phyloP scores from a whole-genome alignment of 2,888 invertebrate species.

The Nebria salina region DNA sequence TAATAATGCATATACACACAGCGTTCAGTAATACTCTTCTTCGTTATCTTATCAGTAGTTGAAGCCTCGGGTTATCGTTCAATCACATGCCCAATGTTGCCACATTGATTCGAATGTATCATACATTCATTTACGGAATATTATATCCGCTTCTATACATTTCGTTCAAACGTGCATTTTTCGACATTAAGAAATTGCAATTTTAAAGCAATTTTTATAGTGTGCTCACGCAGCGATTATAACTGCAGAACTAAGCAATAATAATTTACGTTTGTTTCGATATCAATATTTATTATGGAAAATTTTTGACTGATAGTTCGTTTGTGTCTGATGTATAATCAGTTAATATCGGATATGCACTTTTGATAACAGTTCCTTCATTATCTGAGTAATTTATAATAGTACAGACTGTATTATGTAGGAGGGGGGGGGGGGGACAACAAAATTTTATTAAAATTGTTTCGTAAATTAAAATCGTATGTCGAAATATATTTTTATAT shows the following conservation, averaged over 20 bases:
- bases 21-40: conserved; percentile 46
- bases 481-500: background rate
- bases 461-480: background rate
- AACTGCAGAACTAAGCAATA: background rate
- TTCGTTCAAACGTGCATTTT: too few relatives aligned
- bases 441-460: background rate
- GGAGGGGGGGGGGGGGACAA: too few relatives aligned
- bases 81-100: conserved; percentile 58
- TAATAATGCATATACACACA: background rate
- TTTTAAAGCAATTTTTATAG: too few relatives aligned
- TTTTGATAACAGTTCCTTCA: conserved; percentile 23
- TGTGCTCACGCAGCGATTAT: too few relatives aligned
- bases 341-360: conserved; percentile 35
- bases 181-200: too few relatives aligned
- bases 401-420: too few relatives aligned
- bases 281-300: conserved; percentile 6
- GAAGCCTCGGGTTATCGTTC: conserved; percentile 56
- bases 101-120: conserved; percentile 44
- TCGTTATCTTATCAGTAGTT: conserved; percentile 55
- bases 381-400: background rate
- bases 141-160: background rate
- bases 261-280: background rate
- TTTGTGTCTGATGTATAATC: conserved; percentile 7
- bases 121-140: background rate
- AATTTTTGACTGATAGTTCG: background rate